Evolutionary conservation across 2,888 invertebrate species (phyloP).

Genomic region (Venustoraphidia nigricollis): DNA sequence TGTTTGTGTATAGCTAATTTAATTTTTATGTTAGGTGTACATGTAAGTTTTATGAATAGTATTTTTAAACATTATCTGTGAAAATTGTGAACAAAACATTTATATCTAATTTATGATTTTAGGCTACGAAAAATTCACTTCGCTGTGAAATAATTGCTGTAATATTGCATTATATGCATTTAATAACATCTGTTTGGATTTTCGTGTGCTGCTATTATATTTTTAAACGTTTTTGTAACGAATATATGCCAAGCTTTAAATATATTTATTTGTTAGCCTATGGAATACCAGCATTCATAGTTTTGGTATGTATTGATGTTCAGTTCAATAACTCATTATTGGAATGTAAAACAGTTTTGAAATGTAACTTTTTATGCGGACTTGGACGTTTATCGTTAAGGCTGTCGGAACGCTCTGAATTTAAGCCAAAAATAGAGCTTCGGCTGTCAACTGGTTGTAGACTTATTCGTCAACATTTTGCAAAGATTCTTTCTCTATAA

Average conservation of each 20-base stretch:
- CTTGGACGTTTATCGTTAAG: too few species aligned
- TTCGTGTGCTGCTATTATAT: conserved; percentile 47
- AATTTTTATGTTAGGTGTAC: conserved; percentile 47
- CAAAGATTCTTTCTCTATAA: too few species aligned
- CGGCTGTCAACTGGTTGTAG: too few species aligned
- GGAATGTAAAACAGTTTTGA: too few species aligned
- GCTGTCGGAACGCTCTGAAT: too few species aligned
- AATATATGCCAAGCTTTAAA: conserved; percentile 33
- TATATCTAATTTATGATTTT: conserved; percentile 14
- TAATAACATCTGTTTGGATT: conserved; percentile 54
- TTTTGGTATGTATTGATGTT: conserved; percentile 37
- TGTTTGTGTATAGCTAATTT: conserved; percentile 43
- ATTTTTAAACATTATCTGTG: background rate
- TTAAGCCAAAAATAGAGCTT: too few species aligned
- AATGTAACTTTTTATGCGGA: too few species aligned
- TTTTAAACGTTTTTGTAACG: conserved; percentile 35
- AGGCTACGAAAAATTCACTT: conserved; percentile 45
- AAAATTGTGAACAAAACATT: background rate
- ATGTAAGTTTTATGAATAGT: conserved; percentile 29
- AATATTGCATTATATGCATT: conserved; percentile 51
- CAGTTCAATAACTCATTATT: too few species aligned
- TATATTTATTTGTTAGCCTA: conserved; percentile 45
- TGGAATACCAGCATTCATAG: conserved; percentile 43
- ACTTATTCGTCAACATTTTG: too few species aligned
- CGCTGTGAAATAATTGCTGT: conserved; percentile 52